Percentiles rank a stretch among this genome's conserved stretches.
Conservation (phyloP, 2,797 vertebrate species). For the Iguana delicatissima region DNA sequence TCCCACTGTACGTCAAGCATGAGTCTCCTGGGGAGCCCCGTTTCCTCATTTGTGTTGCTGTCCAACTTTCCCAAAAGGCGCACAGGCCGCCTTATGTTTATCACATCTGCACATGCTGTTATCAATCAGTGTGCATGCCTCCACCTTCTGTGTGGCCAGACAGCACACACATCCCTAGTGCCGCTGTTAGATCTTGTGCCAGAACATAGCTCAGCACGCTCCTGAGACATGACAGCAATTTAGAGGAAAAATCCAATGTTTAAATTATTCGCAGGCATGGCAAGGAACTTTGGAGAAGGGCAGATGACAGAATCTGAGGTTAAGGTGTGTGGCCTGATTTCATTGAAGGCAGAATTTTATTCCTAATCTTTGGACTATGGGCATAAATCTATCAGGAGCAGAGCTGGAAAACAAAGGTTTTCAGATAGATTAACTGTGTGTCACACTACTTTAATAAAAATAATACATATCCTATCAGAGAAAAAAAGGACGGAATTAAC, state of each 20-base stretch:
- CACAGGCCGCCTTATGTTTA: slow-evolving; percentile 32
- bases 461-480: background rate
- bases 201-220: slow-evolving; percentile 38
- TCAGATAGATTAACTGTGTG: slow-evolving; percentile 22
- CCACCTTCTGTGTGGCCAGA: slow-evolving; percentile 27
- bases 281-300: background rate
- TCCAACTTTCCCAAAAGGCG: slow-evolving; percentile 45
- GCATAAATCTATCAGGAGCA: background rate
- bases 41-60: slow-evolving; percentile 29
- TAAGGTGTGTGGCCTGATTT: background rate
- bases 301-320: slow-evolving; percentile 5
- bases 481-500: slow-evolving; percentile 20
- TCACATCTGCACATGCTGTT: slow-evolving; percentile 15
- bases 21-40: background rate
- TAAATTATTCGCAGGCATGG: slow-evolving; percentile 27
- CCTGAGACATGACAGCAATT: slow-evolving; percentile 5
- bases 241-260: slow-evolving; percentile 25
- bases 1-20: background rate
- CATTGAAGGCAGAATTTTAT: background rate
- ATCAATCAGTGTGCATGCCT: slow-evolving; percentile 35
- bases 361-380: slow-evolving; percentile 2
- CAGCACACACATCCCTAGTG: rapidly evolving
- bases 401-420: slow-evolving; percentile 18
- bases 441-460: slow-evolving; percentile 43
- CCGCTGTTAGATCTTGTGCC: slow-evolving; percentile 44